phyloP scores from a whole-genome alignment of 2,797 vertebrate genomes.

The Pelodytes ibericus region DNA sequence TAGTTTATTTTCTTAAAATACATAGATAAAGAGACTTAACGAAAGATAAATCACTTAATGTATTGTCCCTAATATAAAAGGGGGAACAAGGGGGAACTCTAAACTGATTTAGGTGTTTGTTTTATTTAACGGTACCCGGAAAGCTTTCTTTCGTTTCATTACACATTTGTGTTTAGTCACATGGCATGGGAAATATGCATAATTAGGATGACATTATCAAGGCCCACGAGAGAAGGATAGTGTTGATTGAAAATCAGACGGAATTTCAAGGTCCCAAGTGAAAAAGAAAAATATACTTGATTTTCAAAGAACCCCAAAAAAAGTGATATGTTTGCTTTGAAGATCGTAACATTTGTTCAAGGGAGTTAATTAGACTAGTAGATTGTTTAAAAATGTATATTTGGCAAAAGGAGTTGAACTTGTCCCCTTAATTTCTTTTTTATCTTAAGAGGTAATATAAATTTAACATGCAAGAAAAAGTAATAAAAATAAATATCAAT shows the following conservation, averaged over 20 bases:
- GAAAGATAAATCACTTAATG: no score
- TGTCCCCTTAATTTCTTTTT: neutral
- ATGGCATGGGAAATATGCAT: constrained; percentile 30
- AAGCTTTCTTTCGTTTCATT: constrained; percentile 20
- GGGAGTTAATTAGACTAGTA: constrained; percentile 45
- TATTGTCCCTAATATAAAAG: no score
- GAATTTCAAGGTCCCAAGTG: constrained; percentile 45
- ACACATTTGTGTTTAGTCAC: constrained; percentile 24
- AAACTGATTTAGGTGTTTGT: no score
- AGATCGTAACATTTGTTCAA: constrained; percentile 51
- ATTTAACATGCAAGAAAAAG: constrained; percentile 1
- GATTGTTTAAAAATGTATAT: constrained; percentile 31
- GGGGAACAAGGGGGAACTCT: no score
- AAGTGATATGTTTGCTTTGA: constrained; percentile 54
- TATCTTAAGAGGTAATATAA: constrained; percentile 2
- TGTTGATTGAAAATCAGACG: constrained; percentile 57
- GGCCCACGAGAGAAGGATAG: constrained; percentile 43
- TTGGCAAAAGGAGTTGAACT: neutral
- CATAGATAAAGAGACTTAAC: no score
- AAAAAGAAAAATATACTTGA: constrained; percentile 49
- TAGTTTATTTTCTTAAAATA: no score
- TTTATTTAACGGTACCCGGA: no score
- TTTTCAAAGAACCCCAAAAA: constrained; percentile 55
- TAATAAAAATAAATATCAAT: neutral
- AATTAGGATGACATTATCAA: constrained; percentile 53